A percentile compares a stretch with the other conserved stretches of the same genome.
Evolutionary conservation across 2,888 invertebrate species (phyloP).

Genomic region (Hirtodrosophila confusa): DNA sequence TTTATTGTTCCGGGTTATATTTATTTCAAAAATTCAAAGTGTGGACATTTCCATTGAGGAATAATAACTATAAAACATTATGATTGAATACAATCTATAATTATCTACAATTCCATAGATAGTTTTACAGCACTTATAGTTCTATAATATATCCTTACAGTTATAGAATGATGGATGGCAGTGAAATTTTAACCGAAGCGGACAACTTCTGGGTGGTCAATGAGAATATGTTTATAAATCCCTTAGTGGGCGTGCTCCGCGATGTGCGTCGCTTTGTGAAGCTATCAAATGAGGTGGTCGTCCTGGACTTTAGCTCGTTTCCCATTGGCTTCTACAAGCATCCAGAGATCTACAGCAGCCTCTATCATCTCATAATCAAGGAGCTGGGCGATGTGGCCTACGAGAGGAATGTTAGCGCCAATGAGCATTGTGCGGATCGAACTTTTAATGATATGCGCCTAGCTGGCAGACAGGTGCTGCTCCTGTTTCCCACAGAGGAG

Average conservation of each 20-base stretch:
- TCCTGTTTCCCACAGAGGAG: slow-evolving; percentile 85
- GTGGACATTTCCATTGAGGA: no score
- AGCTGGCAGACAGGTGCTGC: slow-evolving; percentile 86
- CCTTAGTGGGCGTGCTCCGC: slow-evolving; percentile 87
- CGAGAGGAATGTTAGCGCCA: slow-evolving; percentile 52
- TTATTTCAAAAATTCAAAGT: no score
- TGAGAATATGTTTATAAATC: slow-evolving; percentile 85
- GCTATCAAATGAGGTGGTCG: slow-evolving; percentile 89
- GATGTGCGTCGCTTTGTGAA: slow-evolving; percentile 89
- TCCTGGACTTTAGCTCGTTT: slow-evolving; percentile 93
- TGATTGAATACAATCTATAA: no score
- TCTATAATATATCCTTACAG: slow-evolving; percentile 31
- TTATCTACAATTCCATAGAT: no score
- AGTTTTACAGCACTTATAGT: no score
- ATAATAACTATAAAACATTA: no score
- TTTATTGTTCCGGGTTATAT: no score
- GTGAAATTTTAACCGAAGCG: slow-evolving; percentile 32
- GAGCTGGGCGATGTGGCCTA: slow-evolving; percentile 85
- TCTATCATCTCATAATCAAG: slow-evolving; percentile 85
- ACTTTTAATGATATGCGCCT: slow-evolving; percentile 86
- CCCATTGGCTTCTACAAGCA: slow-evolving; percentile 85
- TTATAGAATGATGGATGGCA: slow-evolving; percentile 59
- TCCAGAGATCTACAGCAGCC: slow-evolving; percentile 84
- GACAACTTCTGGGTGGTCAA: slow-evolving; percentile 82
- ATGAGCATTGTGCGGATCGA: slow-evolving; percentile 84